A percentile compares a stretch with the other conserved stretches of the same genome.
Evolutionary conservation across 2,888 invertebrate genomes (phyloP).

Genomic region (Elmis aenea): DNA sequence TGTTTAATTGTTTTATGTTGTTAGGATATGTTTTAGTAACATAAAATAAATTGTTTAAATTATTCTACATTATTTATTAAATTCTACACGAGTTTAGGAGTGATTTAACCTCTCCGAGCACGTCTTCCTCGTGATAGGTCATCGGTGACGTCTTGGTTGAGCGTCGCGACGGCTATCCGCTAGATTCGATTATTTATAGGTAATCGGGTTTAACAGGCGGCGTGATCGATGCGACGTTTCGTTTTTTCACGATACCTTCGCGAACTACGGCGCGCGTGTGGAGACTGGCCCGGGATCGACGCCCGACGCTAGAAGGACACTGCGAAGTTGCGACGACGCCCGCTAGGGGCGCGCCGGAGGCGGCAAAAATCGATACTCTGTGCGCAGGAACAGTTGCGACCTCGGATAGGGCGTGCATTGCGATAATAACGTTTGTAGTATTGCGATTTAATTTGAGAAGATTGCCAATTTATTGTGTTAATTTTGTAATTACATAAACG

Average conservation of each 20-base stretch:
- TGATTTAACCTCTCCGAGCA: no score
- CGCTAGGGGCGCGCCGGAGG: slow-evolving; percentile 35
- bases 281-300: slow-evolving; percentile 41
- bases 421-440: not conserved
- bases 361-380: slow-evolving; percentile 46
- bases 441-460: slow-evolving; percentile 5
- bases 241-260: slow-evolving; percentile 24
- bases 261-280: slow-evolving; percentile 39
- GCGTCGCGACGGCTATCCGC: no score
- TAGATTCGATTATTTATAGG: no score
- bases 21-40: no score
- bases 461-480: not conserved
- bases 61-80: no score
- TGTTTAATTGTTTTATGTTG: no score
- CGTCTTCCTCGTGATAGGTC: no score
- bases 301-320: slow-evolving; percentile 44
- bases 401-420: slow-evolving; percentile 19
- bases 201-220: no score
- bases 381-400: slow-evolving; percentile 37
- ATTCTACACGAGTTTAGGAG: no score
- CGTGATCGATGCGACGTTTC: slow-evolving; percentile 14
- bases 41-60: no score
- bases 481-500: no score
- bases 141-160: no score
- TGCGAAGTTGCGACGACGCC: slow-evolving; percentile 34